Evolutionary conservation across 2,888 invertebrate species (phyloP).

Genomic region (Desoria tigrina): DNA sequence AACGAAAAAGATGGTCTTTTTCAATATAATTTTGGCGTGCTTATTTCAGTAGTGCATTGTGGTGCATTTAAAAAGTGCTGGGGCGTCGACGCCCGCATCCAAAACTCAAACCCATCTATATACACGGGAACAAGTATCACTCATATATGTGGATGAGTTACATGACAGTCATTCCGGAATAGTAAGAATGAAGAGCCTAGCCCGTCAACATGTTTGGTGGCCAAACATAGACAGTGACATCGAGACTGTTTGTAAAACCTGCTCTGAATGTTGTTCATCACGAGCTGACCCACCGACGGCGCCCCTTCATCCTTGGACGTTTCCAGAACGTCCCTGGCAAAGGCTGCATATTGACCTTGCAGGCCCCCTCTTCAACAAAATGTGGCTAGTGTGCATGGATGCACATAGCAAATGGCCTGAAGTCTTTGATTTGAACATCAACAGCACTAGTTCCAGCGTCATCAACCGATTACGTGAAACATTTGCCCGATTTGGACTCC

Average conservation of each 20-base stretch:
- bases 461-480: constrained; percentile 14
- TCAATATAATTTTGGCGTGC: no score
- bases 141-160: constrained; percentile 22
- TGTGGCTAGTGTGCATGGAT: constrained; percentile 32
- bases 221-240: constrained; percentile 33
- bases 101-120: no score
- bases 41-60: no score
- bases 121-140: no score
- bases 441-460: constrained; percentile 22
- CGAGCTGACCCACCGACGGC: constrained; percentile 12
- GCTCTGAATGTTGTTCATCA: constrained; percentile 11
- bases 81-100: no score
- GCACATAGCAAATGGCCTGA: constrained; percentile 41
- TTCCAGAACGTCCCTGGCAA: constrained; percentile 28
- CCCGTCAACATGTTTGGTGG: no score
- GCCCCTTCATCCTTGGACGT: constrained; percentile 31
- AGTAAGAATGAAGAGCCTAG: constrained; percentile 36
- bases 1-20: no score
- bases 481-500: constrained; percentile 27
- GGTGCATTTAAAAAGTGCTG: no score
- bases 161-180: constrained; percentile 36
- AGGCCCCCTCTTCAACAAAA: constrained; percentile 25
- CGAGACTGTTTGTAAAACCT: constrained; percentile 7
- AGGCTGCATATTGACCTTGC: constrained; percentile 30
- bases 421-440: constrained; percentile 20